phyloP scores from a whole-genome alignment of 1,140 invertebrate genomes.

The Hyphantria cunea region DNA sequence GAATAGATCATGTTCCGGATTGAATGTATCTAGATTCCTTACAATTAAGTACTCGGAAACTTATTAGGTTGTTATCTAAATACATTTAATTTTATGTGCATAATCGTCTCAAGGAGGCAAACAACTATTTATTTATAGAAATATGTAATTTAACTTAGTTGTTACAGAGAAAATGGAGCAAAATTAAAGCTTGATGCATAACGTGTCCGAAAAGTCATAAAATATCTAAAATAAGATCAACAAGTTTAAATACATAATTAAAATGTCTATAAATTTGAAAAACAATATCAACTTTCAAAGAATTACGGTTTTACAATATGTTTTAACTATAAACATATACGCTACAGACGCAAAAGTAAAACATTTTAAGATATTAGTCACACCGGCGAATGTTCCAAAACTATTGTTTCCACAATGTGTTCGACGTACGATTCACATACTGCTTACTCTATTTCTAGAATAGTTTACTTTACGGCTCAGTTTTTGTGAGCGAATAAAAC shows the following conservation, averaged over 20 bases:
- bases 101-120: constrained; percentile 12
- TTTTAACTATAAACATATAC: constrained; percentile 40
- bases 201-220: constrained; percentile 3
- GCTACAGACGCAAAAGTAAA: constrained; percentile 48
- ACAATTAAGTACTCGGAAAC: constrained; percentile 29
- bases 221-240: no score
- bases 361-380: constrained; percentile 67
- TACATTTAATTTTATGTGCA: constrained; percentile 17
- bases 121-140: not conserved
- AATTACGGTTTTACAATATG: constrained; percentile 32
- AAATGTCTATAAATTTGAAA: constrained; percentile 9
- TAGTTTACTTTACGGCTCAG: constrained; percentile 49
- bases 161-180: no score
- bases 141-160: no score
- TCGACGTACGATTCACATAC: constrained; percentile 60
- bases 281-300: constrained; percentile 28
- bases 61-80: constrained; percentile 16
- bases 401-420: constrained; percentile 66
- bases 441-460: constrained; percentile 57
- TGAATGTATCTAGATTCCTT: constrained; percentile 34
- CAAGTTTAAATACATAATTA: not conserved
- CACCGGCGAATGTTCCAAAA: constrained; percentile 39
- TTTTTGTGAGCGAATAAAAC: constrained; percentile 57
- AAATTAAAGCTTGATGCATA: not conserved
- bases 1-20: constrained; percentile 39